phyloP scores from a whole-genome alignment of 2,113 vertebrate genomes.

The Dipodomys stephensi region DNA sequence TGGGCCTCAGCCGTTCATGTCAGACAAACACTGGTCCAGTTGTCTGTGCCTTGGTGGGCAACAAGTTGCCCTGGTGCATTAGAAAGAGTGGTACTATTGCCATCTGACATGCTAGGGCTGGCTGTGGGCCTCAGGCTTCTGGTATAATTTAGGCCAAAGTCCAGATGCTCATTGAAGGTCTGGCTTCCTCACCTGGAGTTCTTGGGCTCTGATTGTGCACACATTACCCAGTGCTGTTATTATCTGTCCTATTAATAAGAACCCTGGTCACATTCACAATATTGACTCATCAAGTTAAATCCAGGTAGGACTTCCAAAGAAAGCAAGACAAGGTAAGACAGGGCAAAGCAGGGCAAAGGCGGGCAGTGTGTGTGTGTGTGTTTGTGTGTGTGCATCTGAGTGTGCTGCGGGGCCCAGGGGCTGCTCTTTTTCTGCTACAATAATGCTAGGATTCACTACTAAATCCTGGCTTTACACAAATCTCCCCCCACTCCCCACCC shows the following conservation, averaged over 20 bases:
- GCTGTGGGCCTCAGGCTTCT: fast-evolving
- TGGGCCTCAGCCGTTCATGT: neutral
- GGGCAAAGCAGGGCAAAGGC: neutral
- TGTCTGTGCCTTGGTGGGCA: no score
- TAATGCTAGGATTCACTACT: neutral
- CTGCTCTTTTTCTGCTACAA: neutral
- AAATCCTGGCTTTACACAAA: neutral
- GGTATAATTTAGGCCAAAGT: fast-evolving
- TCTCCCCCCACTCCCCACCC: neutral
- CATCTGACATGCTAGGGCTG: neutral
- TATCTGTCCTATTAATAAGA: neutral
- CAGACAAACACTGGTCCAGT: neutral
- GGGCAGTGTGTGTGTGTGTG: neutral
- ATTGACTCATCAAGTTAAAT: no score
- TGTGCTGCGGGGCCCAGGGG: neutral
- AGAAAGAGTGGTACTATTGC: neutral
- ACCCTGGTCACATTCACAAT: neutral
- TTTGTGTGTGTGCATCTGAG: neutral
- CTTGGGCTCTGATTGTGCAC: neutral
- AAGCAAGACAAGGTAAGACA: no score
- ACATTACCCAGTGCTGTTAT: neutral
- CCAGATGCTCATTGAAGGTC: neutral
- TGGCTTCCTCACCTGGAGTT: neutral
- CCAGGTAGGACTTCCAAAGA: no score
- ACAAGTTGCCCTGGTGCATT: neutral